Conservation (phyloP, 2,888 invertebrate species). For the Rotaria magnacalcarata region DNA sequence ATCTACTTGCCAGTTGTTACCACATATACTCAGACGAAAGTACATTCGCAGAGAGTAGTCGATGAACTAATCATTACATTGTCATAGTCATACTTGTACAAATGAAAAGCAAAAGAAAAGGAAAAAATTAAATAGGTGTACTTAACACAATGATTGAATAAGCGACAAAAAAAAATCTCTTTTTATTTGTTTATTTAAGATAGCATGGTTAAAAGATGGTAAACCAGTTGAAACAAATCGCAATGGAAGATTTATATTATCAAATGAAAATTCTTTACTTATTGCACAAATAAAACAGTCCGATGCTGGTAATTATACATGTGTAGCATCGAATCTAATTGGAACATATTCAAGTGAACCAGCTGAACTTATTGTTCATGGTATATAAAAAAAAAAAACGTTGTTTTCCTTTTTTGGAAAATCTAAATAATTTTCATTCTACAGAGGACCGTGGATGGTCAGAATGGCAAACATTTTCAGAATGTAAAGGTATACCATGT, state of each 20-base stretch:
- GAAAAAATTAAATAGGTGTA: neutral
- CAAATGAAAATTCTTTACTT: slow-evolving; percentile 41
- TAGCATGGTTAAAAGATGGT: slow-evolving; percentile 44
- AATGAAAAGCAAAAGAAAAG: neutral
- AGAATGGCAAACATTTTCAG: slow-evolving; percentile 43
- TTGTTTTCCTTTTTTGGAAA: neutral
- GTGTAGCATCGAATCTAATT: slow-evolving; percentile 44
- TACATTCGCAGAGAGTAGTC: neutral
- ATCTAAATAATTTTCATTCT: neutral
- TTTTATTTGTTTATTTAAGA: neutral
- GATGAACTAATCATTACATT: neutral
- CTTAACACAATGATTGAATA: no score
- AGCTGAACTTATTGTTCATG: slow-evolving; percentile 36
- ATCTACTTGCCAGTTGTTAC: neutral
- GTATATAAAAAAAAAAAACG: neutral
- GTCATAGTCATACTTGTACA: neutral
- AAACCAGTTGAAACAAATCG: slow-evolving; percentile 38
- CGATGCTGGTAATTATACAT: slow-evolving; percentile 45
- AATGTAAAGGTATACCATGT: slow-evolving; percentile 40
- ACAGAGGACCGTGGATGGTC: slow-evolving; percentile 40
- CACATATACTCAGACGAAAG: slow-evolving; percentile 9
- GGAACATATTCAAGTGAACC: slow-evolving; percentile 36
- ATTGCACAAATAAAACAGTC: slow-evolving; percentile 35
- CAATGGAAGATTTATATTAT: slow-evolving; percentile 38
- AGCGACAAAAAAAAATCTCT: no score